Evolutionary conservation across 2,888 invertebrate genomes (phyloP), one percentile per base, ranked within the genome.

Genomic region (Metallyticus violacea): DNA sequence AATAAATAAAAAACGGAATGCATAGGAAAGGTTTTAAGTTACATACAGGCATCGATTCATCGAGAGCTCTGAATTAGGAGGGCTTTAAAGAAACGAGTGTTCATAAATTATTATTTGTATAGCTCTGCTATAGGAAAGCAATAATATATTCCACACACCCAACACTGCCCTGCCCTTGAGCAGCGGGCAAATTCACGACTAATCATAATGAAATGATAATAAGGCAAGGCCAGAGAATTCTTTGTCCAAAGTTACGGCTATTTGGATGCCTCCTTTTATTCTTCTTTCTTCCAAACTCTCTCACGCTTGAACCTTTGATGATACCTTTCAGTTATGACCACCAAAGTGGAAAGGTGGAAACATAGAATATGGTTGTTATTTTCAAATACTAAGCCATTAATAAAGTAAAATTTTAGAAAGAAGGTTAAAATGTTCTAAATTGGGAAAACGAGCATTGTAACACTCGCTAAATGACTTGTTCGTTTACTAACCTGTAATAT

Each of bases 401-500:
- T 9, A 62, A 62, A 15, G 2, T 4, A 9, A 62, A 0, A 40
- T 40, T 3, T 40, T 7, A 1, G 2, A 15, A 6, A 3, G 6
- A 29, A 29, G 5, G 29, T 29, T 6, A 29, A 6, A 6, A 29
- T 6, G 3, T 29, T 29, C 29, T 29, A 3, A n/a, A n/a, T n/a
- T n/a, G n/a, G n/a, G n/a, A n/a, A n/a, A n/a, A n/a, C n/a, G n/a
- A n/a, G n/a, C n/a, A n/a, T n/a, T n/a, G n/a, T n/a, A n/a, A n/a
- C n/a, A n/a, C n/a, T n/a, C n/a, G n/a, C n/a, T n/a, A n/a, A n/a
- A n/a, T n/a, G n/a, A n/a, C 6, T 30, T 30, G 40, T 27, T 79
- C 26, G 0, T 15, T 26, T 83, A 93, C 94, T 95, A 93, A 97
- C 95, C 96, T 95, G 92, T 98, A 97, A 89, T 93, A 94, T 85